Percentiles rank a stretch among this genome's conserved stretches.
Evolutionary conservation across 2,888 invertebrate species (phyloP).

Genomic region (Dynastes tityus): DNA sequence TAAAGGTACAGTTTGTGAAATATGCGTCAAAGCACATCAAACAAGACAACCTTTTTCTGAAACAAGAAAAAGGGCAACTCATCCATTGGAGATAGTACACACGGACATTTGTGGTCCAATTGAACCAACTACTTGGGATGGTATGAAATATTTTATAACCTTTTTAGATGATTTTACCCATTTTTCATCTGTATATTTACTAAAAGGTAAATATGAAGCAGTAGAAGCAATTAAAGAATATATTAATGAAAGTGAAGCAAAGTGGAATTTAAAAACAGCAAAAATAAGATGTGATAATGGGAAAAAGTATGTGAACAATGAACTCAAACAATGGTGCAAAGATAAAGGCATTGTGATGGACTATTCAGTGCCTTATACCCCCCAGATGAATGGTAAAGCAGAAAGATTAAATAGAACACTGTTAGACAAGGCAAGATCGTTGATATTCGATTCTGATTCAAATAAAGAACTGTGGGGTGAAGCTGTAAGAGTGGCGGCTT

Average conservation of each 20-base stretch:
- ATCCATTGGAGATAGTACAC: background rate
- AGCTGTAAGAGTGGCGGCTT: slow-evolving; percentile 26
- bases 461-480: slow-evolving; percentile 33
- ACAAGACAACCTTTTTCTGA: background rate
- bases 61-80: background rate
- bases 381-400: slow-evolving; percentile 24
- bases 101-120: slow-evolving; percentile 23
- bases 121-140: slow-evolving; percentile 33
- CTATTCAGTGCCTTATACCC: slow-evolving; percentile 20
- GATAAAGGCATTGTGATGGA: slow-evolving; percentile 13
- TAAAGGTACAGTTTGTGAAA: background rate
- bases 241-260: background rate
- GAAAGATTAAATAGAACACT: slow-evolving; percentile 39
- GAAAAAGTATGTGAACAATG: slow-evolving; percentile 21
- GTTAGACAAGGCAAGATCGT: slow-evolving; percentile 34
- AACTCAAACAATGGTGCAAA: slow-evolving; percentile 23
- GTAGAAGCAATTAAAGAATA: slow-evolving; percentile 21
- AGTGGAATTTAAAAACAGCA: background rate
- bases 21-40: background rate
- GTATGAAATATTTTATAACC: slow-evolving; percentile 22
- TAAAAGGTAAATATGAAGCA: slow-evolving; percentile 24
- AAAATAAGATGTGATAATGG: slow-evolving; percentile 35
- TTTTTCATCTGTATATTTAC: background rate
- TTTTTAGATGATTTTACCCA: slow-evolving; percentile 32
- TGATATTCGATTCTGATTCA: slow-evolving; percentile 42